These are phyloP conservation scores for Yponomeuta malinellus DNA, from an alignment of 2,888 invertebrate species.

Conservation along the genomic window DNA sequence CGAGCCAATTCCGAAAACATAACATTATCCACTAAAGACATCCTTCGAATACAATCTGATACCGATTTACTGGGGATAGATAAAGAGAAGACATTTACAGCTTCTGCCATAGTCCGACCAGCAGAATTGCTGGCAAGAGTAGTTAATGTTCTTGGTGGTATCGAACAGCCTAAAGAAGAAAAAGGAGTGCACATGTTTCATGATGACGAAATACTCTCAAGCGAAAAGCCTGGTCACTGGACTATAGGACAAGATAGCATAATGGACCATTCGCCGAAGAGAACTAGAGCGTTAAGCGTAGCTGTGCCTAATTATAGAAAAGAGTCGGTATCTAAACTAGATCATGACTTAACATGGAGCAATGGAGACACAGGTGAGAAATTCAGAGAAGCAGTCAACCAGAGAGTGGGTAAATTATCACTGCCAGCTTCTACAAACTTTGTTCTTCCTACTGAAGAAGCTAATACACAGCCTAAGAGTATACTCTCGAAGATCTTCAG, in stretches of 20 bases:
- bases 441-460: slow-evolving; percentile 26
- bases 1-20: slow-evolving; percentile 81
- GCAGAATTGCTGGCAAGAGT: slow-evolving; percentile 85
- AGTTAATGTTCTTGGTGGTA: slow-evolving; percentile 83
- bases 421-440: slow-evolving; percentile 43
- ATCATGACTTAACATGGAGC: slow-evolving; percentile 80
- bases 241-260: slow-evolving; percentile 66
- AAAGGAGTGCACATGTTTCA: slow-evolving; percentile 81
- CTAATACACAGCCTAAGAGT: slow-evolving; percentile 36
- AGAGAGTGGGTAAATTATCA: slow-evolving; percentile 60
- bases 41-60: slow-evolving; percentile 83
- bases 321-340: slow-evolving; percentile 53
- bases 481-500: slow-evolving; percentile 48
- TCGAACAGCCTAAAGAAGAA: slow-evolving; percentile 64
- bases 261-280: slow-evolving; percentile 46
- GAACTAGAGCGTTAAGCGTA: slow-evolving; percentile 80
- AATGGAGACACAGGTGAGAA: slow-evolving; percentile 78
- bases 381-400: slow-evolving; percentile 69
- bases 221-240: slow-evolving; percentile 78
- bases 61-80: slow-evolving; percentile 87
- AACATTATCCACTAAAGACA: slow-evolving; percentile 58
- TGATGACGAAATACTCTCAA: slow-evolving; percentile 83
- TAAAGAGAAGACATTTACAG: slow-evolving; percentile 84
- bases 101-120: slow-evolving; percentile 83
- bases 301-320: slow-evolving; percentile 65